Evolutionary conservation across 2,113 vertebrate genomes (phyloP), one percentile per base, ranked within the genome.

Genomic region (Zingel zingel): DNA sequence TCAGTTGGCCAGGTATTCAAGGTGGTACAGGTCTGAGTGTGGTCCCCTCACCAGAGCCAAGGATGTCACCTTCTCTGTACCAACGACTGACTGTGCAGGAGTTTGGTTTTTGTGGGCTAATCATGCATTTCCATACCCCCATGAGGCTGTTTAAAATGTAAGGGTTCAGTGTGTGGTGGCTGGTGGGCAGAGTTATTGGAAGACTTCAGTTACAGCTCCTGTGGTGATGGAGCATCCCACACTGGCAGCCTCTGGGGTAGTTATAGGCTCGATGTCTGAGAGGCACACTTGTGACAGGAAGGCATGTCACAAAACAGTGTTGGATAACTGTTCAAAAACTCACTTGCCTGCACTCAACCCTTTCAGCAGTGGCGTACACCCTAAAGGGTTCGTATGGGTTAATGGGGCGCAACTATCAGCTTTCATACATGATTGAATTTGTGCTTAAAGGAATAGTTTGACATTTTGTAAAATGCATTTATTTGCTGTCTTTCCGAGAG

Each of bases 1-100:
- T 75, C 58, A 57, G 36, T 47, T 33, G 64, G 74, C 74, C 83
- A 65, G 66, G 73, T 62, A 74, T 64, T 74, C 19, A 11, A 77
- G 71, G 75, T 36, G 63, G 75, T 81, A 27, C 25, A 62, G 66
- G 39, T 61, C 71, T 48, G 79, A 92, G 92, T 91, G 92, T 88
- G 91, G 88, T 92, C 86, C 72, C 71, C 50, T 74, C 27, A 9
- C 50, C 5, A 6, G 81, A 80, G 91, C 90, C 93, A 93, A 87
- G 82, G 91, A 93, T 94, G 94, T 93, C 94, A 94, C 93, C 91
- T 86, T 83, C 74, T 62, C 85, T 71, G 72, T 77, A 86, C 85
- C 83, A 86, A 66, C 47, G 19, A 61, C 61, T 84, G 83, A 77
- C 83, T 86, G 73, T 19, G 43, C 64, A 91, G 74, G 51, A 45